These are phyloP conservation scores for Madoqua kirkii DNA, from an alignment of 2,113 vertebrate genomes.

Conservation along the genomic window DNA sequence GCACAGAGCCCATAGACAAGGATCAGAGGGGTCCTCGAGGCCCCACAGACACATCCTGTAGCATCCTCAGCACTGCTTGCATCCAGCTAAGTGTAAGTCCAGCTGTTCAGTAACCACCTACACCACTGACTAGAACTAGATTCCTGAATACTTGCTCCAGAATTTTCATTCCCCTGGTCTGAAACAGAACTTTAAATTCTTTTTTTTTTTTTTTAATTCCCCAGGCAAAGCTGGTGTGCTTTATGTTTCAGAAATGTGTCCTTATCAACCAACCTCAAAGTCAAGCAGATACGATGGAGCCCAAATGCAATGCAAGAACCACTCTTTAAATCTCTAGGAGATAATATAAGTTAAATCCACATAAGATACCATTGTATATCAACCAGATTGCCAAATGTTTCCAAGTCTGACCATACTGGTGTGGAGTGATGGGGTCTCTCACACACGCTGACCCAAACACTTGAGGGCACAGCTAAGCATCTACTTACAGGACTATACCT, in stretches of 20 bases:
- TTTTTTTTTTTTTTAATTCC: neutral
- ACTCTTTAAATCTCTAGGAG: neutral
- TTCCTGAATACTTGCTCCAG: neutral
- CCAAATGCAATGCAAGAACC: neutral
- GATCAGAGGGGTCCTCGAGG: neutral
- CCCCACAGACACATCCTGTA: neutral
- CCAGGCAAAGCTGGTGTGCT: neutral
- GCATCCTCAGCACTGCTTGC: too few species aligned
- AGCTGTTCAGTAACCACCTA: neutral
- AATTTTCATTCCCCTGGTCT: neutral
- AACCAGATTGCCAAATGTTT: neutral
- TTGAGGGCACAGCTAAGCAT: neutral
- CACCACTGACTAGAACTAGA: neutral
- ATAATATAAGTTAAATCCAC: neutral
- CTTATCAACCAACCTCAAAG: neutral
- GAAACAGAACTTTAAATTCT: neutral
- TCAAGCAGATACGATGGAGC: neutral
- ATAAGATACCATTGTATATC: neutral
- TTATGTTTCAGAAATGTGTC: neutral
- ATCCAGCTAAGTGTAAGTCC: neutral
- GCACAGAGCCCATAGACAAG: too few species aligned
- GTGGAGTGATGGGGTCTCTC: neutral
- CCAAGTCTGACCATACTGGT: neutral
- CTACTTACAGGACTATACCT: neutral
- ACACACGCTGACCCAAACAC: too few species aligned